Evolutionary conservation across 2,113 vertebrate genomes (phyloP).

Genomic region (Erinaceus europaeus): DNA sequence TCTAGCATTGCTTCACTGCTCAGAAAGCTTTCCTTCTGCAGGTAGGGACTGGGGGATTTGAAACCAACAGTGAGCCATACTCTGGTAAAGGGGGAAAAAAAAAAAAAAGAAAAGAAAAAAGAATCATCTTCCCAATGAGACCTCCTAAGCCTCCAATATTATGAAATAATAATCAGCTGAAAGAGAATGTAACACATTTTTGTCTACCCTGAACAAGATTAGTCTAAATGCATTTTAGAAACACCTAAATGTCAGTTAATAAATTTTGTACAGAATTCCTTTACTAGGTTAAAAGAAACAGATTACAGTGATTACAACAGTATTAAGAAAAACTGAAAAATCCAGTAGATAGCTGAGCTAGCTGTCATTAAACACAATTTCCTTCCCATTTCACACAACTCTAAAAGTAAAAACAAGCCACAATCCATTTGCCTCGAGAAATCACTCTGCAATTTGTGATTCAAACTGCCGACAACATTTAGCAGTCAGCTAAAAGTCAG

Average conservation of each 20-base stretch:
- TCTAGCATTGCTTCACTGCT: too few species aligned
- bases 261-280: background rate
- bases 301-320: background rate
- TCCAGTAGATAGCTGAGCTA: conserved; percentile 21
- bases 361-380: conserved; percentile 49
- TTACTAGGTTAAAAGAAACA: background rate
- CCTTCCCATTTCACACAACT: conserved; percentile 51
- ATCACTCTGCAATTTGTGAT: conserved; percentile 32
- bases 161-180: background rate
- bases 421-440: conserved; percentile 53
- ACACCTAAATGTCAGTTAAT: background rate
- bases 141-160: background rate
- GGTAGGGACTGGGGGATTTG: too few species aligned
- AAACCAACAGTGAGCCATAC: too few species aligned
- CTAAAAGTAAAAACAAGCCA: conserved; percentile 61
- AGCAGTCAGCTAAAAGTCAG: background rate
- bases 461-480: conserved; percentile 33
- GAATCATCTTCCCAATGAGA: background rate
- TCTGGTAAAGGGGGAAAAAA: too few species aligned
- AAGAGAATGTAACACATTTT: background rate
- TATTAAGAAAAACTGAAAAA: conserved; percentile 15
- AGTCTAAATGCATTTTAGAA: background rate
- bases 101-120: background rate
- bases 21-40: too few species aligned
- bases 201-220: background rate